Percentiles rank a stretch among this genome's conserved stretches.
These are phyloP conservation scores for Amphimedon queenslandica DNA, from an alignment of 37 sponge, comb jelly and placozoan species.

Conservation along the genomic window DNA sequence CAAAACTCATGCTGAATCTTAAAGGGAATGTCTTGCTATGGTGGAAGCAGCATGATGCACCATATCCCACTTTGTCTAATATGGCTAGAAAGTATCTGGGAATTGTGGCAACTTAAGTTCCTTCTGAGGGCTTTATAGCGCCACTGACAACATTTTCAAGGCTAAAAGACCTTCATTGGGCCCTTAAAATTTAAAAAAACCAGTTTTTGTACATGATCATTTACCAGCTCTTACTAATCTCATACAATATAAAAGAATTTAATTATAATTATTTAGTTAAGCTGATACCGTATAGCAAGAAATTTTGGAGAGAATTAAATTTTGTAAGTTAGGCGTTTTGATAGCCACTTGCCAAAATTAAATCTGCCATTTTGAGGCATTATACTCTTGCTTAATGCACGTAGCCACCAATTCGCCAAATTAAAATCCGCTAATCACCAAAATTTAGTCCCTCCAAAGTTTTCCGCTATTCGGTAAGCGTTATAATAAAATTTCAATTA, in stretches of 20 bases:
- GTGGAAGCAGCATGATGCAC: neutral
- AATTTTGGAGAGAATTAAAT: too few relatives aligned
- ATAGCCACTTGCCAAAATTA: too few relatives aligned
- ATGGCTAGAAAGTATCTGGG: slow-evolving; percentile 8
- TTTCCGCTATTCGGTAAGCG: too few relatives aligned
- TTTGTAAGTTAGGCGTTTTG: too few relatives aligned
- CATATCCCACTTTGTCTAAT: slow-evolving; percentile 1
- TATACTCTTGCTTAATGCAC: too few relatives aligned
- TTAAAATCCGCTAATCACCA: too few relatives aligned
- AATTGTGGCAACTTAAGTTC: slow-evolving; percentile 27
- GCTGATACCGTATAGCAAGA: too few relatives aligned
- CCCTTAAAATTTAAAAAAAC: slow-evolving; percentile 19
- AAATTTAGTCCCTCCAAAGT: too few relatives aligned
- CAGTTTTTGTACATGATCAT: slow-evolving; percentile 18
- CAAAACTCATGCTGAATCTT: neutral
- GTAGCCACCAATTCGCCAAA: too few relatives aligned
- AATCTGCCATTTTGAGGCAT: too few relatives aligned
- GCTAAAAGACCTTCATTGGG: slow-evolving; percentile 10
- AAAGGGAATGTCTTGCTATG: slow-evolving; percentile 5
- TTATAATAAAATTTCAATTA: too few relatives aligned
- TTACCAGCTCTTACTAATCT: neutral
- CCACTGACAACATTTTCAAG: slow-evolving; percentile 4
- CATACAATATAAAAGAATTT: neutral
- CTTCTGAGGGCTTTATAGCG: slow-evolving; percentile 22
- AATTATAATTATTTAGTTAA: too few relatives aligned